These are phyloP conservation scores for Lucinisca nassula DNA, from an alignment of 2,888 invertebrate species.

Conservation along the genomic window DNA sequence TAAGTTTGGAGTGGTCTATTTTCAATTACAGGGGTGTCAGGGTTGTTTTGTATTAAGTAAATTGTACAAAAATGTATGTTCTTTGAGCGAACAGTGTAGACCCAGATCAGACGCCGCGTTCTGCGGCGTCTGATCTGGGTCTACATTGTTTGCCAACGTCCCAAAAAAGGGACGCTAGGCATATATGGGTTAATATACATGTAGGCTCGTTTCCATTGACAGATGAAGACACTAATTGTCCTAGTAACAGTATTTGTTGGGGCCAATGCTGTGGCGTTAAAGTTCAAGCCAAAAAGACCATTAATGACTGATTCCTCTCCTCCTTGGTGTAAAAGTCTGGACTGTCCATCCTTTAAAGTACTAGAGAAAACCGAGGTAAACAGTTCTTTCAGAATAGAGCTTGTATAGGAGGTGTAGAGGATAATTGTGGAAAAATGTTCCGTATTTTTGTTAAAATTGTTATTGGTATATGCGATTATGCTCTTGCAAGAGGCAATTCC, in stretches of 20 bases:
- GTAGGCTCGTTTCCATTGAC: neutral
- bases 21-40: no score
- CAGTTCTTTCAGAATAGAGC: no score
- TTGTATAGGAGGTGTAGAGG: no score
- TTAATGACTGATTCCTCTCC: conserved; percentile 4
- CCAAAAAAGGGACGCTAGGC: no score
- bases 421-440: no score
- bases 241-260: neutral
- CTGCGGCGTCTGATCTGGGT: neutral
- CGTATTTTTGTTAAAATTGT: no score
- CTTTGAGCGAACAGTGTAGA: neutral
- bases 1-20: no score
- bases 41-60: no score
- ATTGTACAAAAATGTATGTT: no score
- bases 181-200: neutral
- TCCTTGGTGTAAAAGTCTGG: conserved; percentile 70
- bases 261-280: neutral
- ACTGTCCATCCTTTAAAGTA: conserved; percentile 71
- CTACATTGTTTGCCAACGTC: neutral
- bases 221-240: neutral
- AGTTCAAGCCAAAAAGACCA: neutral
- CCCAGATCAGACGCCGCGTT: neutral
- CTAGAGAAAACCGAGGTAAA: conserved; percentile 55
- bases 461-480: no score
- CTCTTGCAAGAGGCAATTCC: no score